Evolutionary conservation across 2,113 vertebrate genomes (phyloP), one percentile per base, ranked within the genome.

Genomic region (Thinocorus orbignyianus): DNA sequence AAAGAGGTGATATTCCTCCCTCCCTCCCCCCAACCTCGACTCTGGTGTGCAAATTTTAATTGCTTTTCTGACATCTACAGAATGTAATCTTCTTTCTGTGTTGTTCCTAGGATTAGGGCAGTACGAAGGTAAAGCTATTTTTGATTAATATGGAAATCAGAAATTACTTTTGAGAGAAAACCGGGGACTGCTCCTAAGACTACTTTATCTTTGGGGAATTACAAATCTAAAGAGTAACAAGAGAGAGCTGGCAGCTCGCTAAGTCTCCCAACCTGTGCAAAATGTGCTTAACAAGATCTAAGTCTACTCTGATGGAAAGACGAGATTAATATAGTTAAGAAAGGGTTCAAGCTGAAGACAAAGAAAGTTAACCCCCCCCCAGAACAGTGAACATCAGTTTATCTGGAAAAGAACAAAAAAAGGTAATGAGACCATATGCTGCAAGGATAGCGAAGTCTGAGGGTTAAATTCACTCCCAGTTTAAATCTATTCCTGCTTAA

Each of bases 141-240:
- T 97, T 98, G 97, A 98, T 97, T 98, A 97, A 97, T 97, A 97
- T 96, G 96, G 95, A 98, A 98, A 97, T 97, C 94, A 97, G 95
- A 97, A 96, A 97, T 95, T 79, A 94, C 82, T 97, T 97, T 51
- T 6, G 22, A 74, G 78, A 95, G 95, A 92, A 95, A 97, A 94
- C 58, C 52, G 58, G 70, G 76, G 68, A 70, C 68, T 95, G 81
- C 8, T 96, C 95, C 74, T 87, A 80, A 97, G 88, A 71, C 86
- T 44, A 11, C 76, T 92, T 97, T 86, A 91, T 93, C 96, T 95
- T 93, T 44, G 83, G 78, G 81, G 86, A 97, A 96, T 92, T 92
- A 90, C 65, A 95, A 93, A 95, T 35, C 84, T 58, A 30, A 78
- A 87, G 52, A 95, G 89, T 39, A 96, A 91, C 60, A 79, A 90